phyloP scores from a whole-genome alignment of 2,113 vertebrate species.

The Eudyptes chrysolophus region DNA sequence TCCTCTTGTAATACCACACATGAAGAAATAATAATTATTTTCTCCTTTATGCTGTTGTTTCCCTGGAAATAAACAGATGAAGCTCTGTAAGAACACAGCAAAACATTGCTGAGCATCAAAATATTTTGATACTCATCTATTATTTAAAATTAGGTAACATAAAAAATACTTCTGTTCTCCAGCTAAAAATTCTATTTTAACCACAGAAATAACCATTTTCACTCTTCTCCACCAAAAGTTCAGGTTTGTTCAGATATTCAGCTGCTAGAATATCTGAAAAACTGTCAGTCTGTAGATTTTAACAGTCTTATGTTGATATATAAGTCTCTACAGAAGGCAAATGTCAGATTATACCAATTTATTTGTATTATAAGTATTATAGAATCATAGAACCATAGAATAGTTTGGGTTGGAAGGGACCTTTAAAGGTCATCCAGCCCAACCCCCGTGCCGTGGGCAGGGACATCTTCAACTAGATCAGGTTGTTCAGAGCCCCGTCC shows the following conservation, averaged over 20 bases:
- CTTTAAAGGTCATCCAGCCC: too few species aligned
- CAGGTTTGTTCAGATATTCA: not conserved
- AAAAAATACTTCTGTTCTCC: not conserved
- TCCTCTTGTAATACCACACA: not conserved
- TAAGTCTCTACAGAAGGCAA: not conserved
- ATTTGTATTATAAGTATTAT: not conserved
- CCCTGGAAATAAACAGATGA: not conserved
- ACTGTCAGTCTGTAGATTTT: not conserved
- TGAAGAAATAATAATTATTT: not conserved
- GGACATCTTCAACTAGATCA: too few species aligned
- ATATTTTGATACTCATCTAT: not conserved
- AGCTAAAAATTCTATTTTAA: not conserved
- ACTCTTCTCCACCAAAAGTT: not conserved
- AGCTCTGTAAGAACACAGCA: not conserved
- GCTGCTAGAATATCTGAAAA: not conserved
- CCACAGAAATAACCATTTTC: not conserved
- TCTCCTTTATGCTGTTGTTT: not conserved
- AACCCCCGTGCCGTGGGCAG: too few species aligned
- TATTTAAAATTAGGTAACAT: not conserved
- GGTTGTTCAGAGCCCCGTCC: too few species aligned
- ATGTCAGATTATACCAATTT: not conserved
- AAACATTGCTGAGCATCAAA: not conserved
- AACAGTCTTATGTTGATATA: not conserved
- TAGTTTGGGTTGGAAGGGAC: too few species aligned
- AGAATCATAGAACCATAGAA: too few species aligned